Conservation (phyloP, 2,797 vertebrate genomes). For the Tachyglossus aculeatus region DNA sequence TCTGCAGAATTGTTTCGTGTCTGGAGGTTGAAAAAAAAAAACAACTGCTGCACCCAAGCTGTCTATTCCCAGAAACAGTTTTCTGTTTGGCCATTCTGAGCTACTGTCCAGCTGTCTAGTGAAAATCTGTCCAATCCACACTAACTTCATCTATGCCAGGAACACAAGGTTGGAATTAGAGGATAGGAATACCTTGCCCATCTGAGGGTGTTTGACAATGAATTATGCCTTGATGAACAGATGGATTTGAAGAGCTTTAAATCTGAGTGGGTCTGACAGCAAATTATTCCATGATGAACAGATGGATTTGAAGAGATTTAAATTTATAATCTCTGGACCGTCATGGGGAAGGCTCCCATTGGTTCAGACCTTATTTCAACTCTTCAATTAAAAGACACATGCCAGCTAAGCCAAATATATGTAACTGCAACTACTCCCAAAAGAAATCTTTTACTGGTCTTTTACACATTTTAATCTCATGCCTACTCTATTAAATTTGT, state of each 20-base stretch:
- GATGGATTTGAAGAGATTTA: constrained; percentile 51
- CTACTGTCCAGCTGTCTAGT: constrained; percentile 39
- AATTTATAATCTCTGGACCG: constrained; percentile 48
- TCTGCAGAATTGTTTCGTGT: constrained; percentile 3
- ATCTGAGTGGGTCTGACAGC: constrained; percentile 49
- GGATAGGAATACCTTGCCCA: constrained; percentile 35
- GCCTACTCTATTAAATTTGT: too few species aligned
- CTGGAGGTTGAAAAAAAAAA: too few species aligned
- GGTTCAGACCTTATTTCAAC: constrained; percentile 2
- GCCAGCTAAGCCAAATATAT: too few species aligned
- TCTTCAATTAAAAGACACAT: not conserved
- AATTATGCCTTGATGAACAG: constrained; percentile 55
- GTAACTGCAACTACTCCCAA: too few species aligned
- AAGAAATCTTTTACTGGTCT: too few species aligned
- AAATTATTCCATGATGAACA: constrained; percentile 55
- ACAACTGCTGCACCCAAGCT: constrained; percentile 23
- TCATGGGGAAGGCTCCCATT: constrained; percentile 20
- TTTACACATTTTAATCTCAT: too few species aligned
- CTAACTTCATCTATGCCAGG: constrained; percentile 35
- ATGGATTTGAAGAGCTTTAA: constrained; percentile 54
- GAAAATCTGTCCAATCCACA: constrained; percentile 43
- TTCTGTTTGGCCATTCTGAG: constrained; percentile 47
- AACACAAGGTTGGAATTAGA: constrained; percentile 51
- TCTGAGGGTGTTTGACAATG: constrained; percentile 46
- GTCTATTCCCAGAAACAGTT: constrained; percentile 34